These are phyloP conservation scores for Smutsia gigantea DNA, from an alignment of 2,797 vertebrate species.

Conservation along the genomic window DNA sequence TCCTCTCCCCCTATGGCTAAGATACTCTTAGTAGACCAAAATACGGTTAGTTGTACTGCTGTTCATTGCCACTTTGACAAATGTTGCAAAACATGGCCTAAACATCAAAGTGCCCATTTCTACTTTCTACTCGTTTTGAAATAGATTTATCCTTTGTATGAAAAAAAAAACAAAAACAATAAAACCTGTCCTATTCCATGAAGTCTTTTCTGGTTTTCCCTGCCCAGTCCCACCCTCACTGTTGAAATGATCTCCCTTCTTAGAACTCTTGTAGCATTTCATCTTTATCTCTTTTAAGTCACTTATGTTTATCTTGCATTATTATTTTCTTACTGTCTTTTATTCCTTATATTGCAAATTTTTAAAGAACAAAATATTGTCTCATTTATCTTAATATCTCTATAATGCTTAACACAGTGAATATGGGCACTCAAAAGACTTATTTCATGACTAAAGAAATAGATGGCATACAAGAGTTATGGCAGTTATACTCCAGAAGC, in stretches of 20 bases:
- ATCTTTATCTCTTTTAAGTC: neutral
- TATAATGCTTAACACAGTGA: constrained; percentile 5
- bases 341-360: constrained; percentile 20
- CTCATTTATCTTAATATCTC: constrained; percentile 15
- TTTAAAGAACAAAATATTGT: constrained; percentile 28
- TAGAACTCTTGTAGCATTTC: neutral
- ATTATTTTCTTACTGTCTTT: constrained; percentile 6
- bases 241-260: neutral
- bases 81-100: no score
- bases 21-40: no score
- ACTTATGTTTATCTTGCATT: neutral
- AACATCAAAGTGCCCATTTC: no score
- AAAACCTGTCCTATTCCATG: neutral
- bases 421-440: constrained; percentile 25
- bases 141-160: no score
- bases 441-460: constrained; percentile 33
- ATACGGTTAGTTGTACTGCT: no score
- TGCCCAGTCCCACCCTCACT: neutral
- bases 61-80: no score
- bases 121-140: no score
- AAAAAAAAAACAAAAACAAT: no score
- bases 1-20: no score
- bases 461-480: neutral
- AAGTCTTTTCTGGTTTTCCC: neutral
- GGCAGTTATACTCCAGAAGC: neutral